Conservation (phyloP, 2,113 vertebrate genomes). For the Lepus americanus region DNA sequence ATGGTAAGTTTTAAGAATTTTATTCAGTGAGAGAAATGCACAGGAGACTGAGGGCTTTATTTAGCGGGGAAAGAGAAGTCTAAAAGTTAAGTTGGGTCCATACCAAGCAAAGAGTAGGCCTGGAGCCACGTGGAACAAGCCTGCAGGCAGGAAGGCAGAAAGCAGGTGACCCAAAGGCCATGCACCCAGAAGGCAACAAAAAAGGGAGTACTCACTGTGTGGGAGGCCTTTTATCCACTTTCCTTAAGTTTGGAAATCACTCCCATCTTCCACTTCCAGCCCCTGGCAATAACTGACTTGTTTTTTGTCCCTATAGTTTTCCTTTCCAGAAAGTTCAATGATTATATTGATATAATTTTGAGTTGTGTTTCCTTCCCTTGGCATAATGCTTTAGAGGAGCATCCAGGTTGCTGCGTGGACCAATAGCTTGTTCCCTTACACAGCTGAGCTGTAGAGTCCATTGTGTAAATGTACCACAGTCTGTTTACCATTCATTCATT, state of each 20-base stretch:
- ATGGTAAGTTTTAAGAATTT: no score
- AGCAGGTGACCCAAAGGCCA: no score
- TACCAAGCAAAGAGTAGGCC: no score
- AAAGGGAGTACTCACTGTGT: no score
- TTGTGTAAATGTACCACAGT: not conserved
- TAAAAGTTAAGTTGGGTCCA: no score
- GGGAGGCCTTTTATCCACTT: no score
- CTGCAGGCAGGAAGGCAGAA: no score
- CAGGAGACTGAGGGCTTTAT: no score
- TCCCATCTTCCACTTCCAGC: not conserved
- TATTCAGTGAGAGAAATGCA: no score
- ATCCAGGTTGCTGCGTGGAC: not conserved
- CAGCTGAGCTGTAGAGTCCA: not conserved
- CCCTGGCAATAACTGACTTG: not conserved
- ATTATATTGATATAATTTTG: not conserved
- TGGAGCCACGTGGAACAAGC: no score
- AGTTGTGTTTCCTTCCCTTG: not conserved
- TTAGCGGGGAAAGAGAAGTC: no score
- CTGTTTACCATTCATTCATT: not conserved
- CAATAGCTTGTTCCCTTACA: not conserved
- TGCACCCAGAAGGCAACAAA: no score
- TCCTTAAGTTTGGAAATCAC: not conserved
- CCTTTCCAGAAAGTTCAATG: not conserved
- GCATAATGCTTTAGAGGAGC: not conserved
- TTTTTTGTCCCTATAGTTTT: not conserved